These are phyloP conservation scores for Amia ocellicauda DNA, from an alignment of 2,113 vertebrate genomes.

Conservation along the genomic window DNA sequence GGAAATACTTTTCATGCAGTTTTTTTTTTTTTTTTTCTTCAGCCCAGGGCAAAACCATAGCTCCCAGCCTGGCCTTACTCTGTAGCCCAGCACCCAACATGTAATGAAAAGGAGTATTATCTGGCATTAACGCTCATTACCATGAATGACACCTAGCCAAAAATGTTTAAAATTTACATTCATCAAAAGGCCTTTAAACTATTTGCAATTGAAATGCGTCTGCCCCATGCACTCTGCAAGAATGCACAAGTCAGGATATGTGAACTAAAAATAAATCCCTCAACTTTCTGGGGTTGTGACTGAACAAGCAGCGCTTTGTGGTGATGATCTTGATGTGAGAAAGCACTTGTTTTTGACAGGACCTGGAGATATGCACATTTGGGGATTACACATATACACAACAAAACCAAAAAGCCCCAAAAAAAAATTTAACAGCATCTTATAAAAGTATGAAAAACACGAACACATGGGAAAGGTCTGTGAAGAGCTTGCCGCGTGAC, in stretches of 20 bases:
- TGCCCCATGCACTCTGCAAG: slow-evolving; percentile 7
- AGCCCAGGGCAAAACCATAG: slow-evolving; percentile 45
- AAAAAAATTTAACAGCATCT: too few species aligned
- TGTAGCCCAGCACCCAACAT: slow-evolving; percentile 28
- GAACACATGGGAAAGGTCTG: too few species aligned
- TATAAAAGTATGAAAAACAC: too few species aligned
- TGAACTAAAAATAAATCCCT: slow-evolving; percentile 2
- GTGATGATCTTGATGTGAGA: too few species aligned
- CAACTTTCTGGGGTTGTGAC: slow-evolving; percentile 7
- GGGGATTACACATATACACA: too few species aligned
- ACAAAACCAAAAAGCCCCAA: too few species aligned
- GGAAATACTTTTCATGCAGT: slow-evolving; percentile 65
- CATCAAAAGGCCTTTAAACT: slow-evolving; percentile 33
- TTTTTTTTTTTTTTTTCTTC: slow-evolving; percentile 47
- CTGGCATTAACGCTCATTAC: slow-evolving; percentile 40
- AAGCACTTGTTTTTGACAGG: too few species aligned
- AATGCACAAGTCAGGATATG: slow-evolving; percentile 10
- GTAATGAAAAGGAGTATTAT: slow-evolving; percentile 55
- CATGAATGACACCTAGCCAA: slow-evolving; percentile 41
- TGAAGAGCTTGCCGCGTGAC: too few species aligned
- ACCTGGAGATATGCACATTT: too few species aligned
- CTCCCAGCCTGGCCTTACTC: slow-evolving; percentile 38
- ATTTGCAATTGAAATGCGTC: slow-evolving; percentile 28
- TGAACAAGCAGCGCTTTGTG: slow-evolving; percentile 16
- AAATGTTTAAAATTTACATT: slow-evolving; percentile 45